A percentile compares a stretch with the other conserved stretches of the same genome.
These are phyloP conservation scores for Scophthalmus maximus DNA, from an alignment of 2,113 vertebrate genomes.

Conservation along the genomic window DNA sequence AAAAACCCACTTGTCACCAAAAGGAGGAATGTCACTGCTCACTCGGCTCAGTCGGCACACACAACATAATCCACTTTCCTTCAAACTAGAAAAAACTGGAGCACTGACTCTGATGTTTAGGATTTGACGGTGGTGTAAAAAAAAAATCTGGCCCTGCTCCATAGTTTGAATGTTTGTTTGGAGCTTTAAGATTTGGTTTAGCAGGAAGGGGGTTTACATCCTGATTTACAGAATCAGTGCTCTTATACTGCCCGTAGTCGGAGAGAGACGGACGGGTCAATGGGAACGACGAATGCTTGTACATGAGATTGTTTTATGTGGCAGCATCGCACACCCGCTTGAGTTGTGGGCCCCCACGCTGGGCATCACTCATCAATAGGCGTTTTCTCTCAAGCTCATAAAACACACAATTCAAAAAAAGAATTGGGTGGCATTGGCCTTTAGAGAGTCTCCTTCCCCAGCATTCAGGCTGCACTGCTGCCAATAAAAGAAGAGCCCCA, in stretches of 20 bases:
- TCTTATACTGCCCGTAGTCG: too few relatives aligned
- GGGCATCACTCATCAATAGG: too few relatives aligned
- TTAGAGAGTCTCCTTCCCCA: not conserved
- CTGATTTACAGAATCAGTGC: too few relatives aligned
- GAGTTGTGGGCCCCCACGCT: too few relatives aligned
- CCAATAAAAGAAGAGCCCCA: not conserved
- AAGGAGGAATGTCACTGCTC: slow-evolving; percentile 24
- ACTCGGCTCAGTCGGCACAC: slow-evolving; percentile 9
- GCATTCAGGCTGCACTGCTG: slow-evolving; percentile 16
- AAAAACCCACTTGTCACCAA: slow-evolving; percentile 12
- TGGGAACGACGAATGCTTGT: too few relatives aligned
- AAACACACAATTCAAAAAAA: too few relatives aligned
- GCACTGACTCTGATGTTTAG: slow-evolving; percentile 37
- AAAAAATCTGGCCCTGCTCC: slow-evolving; percentile 10
- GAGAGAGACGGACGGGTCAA: too few relatives aligned
- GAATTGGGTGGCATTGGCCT: too few relatives aligned
- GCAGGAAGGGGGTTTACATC: too few relatives aligned
- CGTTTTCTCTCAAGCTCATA: too few relatives aligned
- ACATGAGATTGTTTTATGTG: not conserved
- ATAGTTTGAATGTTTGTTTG: slow-evolving; percentile 2
- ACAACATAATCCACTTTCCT: slow-evolving; percentile 51
- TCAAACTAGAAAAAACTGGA: slow-evolving; percentile 30
- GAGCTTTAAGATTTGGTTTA: not conserved
- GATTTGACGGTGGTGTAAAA: slow-evolving; percentile 21
- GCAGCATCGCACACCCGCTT: too few relatives aligned